Conservation (phyloP, 2,113 vertebrate species). For the Gymnarchus niloticus region DNA sequence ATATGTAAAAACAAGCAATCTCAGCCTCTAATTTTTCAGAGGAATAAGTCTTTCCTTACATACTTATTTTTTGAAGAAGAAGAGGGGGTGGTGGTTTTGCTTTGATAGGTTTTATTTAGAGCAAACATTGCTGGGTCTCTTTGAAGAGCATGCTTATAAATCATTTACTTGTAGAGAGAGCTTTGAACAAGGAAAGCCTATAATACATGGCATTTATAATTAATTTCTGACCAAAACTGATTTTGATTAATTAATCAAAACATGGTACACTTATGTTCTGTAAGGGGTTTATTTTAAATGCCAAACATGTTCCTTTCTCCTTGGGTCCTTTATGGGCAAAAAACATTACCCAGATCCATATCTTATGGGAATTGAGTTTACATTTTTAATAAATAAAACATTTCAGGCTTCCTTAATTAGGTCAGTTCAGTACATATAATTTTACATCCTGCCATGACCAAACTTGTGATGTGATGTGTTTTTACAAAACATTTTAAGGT, state of each 20-base stretch:
- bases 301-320: constrained; percentile 5
- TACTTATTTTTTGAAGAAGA: constrained; percentile 20
- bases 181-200: constrained; percentile 43
- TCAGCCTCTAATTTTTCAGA: constrained; percentile 11
- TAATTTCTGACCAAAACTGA: constrained; percentile 40
- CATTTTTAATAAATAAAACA: constrained; percentile 8
- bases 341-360: background rate
- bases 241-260: constrained; percentile 39
- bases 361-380: background rate
- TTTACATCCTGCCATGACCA: background rate
- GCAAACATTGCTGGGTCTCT: constrained; percentile 43
- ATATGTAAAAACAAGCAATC: background rate
- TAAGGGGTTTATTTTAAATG: constrained; percentile 24
- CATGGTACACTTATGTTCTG: constrained; percentile 25
- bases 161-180: constrained; percentile 37
- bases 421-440: background rate
- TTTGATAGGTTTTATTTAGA: constrained; percentile 57
- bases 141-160: constrained; percentile 43
- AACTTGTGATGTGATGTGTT: background rate
- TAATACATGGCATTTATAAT: constrained; percentile 43
- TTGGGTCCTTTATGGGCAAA: background rate
- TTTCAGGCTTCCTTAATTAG: constrained; percentile 5
- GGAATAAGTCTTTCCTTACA: constrained; percentile 24
- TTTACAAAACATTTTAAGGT: background rate
- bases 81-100: constrained; percentile 25